Percentiles rank a stretch among this genome's conserved stretches.
phyloP scores from a whole-genome alignment of 2,797 vertebrate species.

The Coendou prehensilis region DNA sequence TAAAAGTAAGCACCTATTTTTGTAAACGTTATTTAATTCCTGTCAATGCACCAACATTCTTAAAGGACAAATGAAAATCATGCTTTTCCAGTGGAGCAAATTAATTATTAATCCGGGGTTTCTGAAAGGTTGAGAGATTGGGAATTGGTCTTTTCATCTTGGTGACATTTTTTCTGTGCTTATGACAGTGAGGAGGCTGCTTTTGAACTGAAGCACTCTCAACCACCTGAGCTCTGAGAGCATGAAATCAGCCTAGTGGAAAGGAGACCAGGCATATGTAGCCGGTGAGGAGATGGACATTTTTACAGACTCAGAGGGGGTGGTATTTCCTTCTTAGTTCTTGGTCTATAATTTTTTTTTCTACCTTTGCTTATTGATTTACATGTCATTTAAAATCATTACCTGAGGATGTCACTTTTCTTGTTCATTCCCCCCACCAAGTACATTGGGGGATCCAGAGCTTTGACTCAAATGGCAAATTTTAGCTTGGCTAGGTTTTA shows the following conservation, averaged over 20 bases:
- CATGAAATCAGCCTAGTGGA: neutral
- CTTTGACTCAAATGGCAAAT: neutral
- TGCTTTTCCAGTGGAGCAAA: conserved; percentile 21
- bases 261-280: neutral
- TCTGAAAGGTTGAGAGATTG: neutral
- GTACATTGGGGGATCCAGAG: neutral
- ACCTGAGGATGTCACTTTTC: neutral
- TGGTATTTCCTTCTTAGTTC: neutral
- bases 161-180: neutral
- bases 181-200: neutral
- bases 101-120: neutral
- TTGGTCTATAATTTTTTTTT: neutral
- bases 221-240: neutral
- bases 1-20: neutral
- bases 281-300: neutral
- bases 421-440: neutral
- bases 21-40: neutral
- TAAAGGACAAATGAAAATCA: conserved; percentile 12
- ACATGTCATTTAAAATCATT: neutral
- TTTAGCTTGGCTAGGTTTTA: neutral
- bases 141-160: neutral
- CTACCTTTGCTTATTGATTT: neutral
- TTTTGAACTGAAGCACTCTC: neutral
- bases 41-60: neutral
- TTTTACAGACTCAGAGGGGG: neutral